These are phyloP conservation scores for Poeciliopsis paucimaculata DNA, from an alignment of 2,797 vertebrate species.

Conservation along the genomic window DNA sequence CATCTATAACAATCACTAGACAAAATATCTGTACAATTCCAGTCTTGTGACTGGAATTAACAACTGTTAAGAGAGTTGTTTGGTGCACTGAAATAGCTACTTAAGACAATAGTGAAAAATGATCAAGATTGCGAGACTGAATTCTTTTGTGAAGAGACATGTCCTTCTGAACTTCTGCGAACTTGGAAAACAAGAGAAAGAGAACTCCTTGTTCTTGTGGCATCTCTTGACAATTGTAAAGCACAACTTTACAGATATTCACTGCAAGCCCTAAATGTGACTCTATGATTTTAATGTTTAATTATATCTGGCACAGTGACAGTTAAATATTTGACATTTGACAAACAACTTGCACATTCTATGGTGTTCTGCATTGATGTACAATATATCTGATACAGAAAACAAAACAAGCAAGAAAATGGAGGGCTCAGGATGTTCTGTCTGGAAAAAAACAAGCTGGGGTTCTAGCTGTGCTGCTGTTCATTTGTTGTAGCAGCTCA, in stretches of 20 bases:
- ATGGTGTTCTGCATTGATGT: not conserved
- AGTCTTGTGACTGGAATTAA: not conserved
- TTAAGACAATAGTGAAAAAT: slow-evolving; percentile 4
- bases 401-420: slow-evolving; percentile 3
- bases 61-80: too few relatives aligned
- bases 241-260: slow-evolving; percentile 22
- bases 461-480: slow-evolving; percentile 36
- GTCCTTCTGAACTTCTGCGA: slow-evolving; percentile 18
- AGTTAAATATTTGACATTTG: not conserved
- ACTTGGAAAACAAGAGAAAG: slow-evolving; percentile 1
- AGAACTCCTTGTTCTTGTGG: slow-evolving; percentile 9
- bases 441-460: slow-evolving; percentile 24
- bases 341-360: not conserved
- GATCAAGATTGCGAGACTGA: slow-evolving; percentile 12
- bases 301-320: not conserved
- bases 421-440: slow-evolving; percentile 21
- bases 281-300: not conserved
- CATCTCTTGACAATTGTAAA: slow-evolving; percentile 17
- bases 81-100: not conserved
- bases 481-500: slow-evolving; percentile 41
- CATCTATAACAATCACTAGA: not conserved
- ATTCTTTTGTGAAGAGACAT: slow-evolving; percentile 5
- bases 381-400: not conserved
- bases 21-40: not conserved
- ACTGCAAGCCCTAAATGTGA: not conserved